Evolutionary conservation across 1,140 invertebrate species (phyloP).

Genomic region (Hormaphis cornu): DNA sequence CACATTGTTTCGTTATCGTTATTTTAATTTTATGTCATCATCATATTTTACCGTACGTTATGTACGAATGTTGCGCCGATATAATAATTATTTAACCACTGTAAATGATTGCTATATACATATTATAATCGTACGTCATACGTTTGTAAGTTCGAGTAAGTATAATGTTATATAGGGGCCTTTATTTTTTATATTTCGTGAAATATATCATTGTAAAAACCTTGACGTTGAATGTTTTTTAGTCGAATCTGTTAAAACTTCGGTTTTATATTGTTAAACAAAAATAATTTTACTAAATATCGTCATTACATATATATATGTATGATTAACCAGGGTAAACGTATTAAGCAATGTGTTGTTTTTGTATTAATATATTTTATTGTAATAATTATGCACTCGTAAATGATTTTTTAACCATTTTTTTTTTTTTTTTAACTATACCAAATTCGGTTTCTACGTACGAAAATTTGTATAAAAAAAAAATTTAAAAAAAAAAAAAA

Average conservation of each 20-base stretch:
- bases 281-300: constrained; percentile 30
- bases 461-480: constrained; percentile 13
- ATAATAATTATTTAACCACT: no score
- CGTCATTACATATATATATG: no score
- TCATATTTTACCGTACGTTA: no score
- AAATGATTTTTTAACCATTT: constrained; percentile 11
- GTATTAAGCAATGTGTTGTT: constrained; percentile 32
- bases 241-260: constrained; percentile 27
- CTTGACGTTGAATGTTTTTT: constrained; percentile 26
- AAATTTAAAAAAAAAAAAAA: background rate
- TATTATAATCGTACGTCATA: no score
- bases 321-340: constrained; percentile 32
- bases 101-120: constrained; percentile 3
- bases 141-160: constrained; percentile 28
- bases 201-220: constrained; percentile 7
- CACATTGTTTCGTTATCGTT: no score
- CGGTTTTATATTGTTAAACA: constrained; percentile 30
- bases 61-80: no score
- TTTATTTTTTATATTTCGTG: constrained; percentile 31
- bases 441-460: constrained; percentile 17
- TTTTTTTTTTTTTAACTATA: constrained; percentile 20
- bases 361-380: constrained; percentile 32
- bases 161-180: no score
- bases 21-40: no score
- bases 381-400: constrained; percentile 31